Evolutionary conservation across 2,113 vertebrate species (phyloP), one percentile per base, ranked within the genome.

Genomic region (Connochaetes taurinus): DNA sequence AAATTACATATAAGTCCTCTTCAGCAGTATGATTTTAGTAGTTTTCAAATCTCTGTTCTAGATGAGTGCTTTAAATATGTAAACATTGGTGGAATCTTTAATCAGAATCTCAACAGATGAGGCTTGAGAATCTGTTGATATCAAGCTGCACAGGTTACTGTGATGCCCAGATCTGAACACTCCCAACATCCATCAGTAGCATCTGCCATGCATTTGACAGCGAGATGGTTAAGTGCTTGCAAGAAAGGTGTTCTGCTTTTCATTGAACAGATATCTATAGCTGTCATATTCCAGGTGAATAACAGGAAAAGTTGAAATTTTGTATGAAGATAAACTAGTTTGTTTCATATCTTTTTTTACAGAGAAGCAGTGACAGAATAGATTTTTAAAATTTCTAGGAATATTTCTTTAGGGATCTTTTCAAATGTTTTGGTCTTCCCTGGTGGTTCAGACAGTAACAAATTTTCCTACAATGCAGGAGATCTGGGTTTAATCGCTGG

Each of bases 401-500:
- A 12, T 60, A 93, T 58, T 96, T 95, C n/a, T 80, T 93, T 64
- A 84, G n/a, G 2, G 21, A 71, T 58, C 27, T 82, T 76, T 36
- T 94, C 47, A 89, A 76, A 76, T 55, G 43, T 83, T 81, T 74
- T 40, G 10, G 67, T 40, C 67, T 74, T 74, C 64, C 5, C 36
- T 23, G 19, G 36, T 25, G 36, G 19, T 21, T 25, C 67, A 40
- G 67, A 23, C 19, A 74, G 67, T 74, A 74, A 40, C 19, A 74
- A 40, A 40, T 40, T 36, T 74, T 23, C 67, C 67, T 74, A 25
- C 36, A 74, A 6, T 13, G 36, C 67, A 40, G 19, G 5, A 74
- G n/a, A 40, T 5, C 5, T 0, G 0, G 21, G n/a, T 74, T 40
- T 0, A 36, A 74, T 40, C 1, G 2, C n/a, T 40, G 67, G 67